Evolutionary conservation across 2,113 vertebrate genomes (phyloP).

Genomic region (Tachycineta bicolor): DNA sequence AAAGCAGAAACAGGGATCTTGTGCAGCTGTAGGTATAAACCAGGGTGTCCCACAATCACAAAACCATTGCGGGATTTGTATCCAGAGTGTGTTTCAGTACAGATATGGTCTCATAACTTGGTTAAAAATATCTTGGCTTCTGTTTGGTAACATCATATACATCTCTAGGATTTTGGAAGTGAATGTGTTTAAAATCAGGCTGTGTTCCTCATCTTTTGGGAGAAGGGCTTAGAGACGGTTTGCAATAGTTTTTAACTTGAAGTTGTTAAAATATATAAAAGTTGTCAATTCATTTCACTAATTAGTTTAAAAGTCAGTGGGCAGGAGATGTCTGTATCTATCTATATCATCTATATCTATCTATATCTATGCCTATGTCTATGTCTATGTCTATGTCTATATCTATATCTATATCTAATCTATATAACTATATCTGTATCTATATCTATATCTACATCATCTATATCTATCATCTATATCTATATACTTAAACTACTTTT

Average conservation of each 20-base stretch:
- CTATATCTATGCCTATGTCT: too few species aligned
- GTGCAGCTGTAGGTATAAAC: constrained; percentile 24
- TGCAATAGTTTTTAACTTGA: background rate
- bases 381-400: too few species aligned
- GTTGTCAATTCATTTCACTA: background rate
- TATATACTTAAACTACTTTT: background rate
- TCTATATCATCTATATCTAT: too few species aligned
- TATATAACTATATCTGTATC: too few species aligned
- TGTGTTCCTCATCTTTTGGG: fast-evolving
- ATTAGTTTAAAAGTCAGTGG: background rate
- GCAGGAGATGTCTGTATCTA: background rate
- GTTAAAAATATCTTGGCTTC: background rate
- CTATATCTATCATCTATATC: too few species aligned
- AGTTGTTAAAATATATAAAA: background rate
- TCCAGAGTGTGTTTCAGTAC: background rate
- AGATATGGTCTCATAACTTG: background rate
- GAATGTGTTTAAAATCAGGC: background rate
- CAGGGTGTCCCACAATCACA: background rate
- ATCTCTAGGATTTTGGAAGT: background rate
- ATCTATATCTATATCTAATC: too few species aligned
- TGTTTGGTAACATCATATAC: fast-evolving
- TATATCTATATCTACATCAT: background rate
- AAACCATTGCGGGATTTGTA: background rate
- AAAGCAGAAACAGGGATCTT: constrained; percentile 48
- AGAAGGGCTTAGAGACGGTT: background rate